Conservation (phyloP, 2,797 vertebrate genomes). For the Falco rusticolus region DNA sequence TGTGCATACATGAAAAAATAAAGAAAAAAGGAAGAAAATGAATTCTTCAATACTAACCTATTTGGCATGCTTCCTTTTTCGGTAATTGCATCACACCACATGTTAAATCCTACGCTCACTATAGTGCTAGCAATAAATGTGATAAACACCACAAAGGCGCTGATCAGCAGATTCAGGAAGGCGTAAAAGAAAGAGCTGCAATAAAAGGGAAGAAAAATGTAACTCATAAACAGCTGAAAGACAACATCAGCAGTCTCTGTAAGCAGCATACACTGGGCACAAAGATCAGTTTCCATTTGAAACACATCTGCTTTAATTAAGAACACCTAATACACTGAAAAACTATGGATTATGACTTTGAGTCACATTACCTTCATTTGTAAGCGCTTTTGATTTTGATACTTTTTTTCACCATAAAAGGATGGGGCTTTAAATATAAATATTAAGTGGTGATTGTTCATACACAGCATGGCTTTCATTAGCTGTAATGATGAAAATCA, state of each 20-base stretch:
- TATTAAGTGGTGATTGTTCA: constrained; percentile 4
- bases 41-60: constrained; percentile 81
- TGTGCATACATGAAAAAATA: not conserved
- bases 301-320: constrained; percentile 65
- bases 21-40: not conserved
- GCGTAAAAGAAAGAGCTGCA: constrained; percentile 93
- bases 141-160: constrained; percentile 89
- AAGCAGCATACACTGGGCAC: not conserved
- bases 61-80: constrained; percentile 88
- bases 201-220: constrained; percentile 59
- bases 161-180: constrained; percentile 94
- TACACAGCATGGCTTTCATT: constrained; percentile 24
- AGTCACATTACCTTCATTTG: constrained; percentile 24
- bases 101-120: constrained; percentile 94
- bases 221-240: constrained; percentile 60
- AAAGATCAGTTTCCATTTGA: constrained; percentile 23
- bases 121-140: constrained; percentile 97
- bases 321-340: constrained; percentile 33
- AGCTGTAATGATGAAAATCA: constrained; percentile 60
- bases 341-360: constrained; percentile 19
- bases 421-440: constrained; percentile 22
- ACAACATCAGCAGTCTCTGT: constrained; percentile 62
- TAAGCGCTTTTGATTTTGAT: constrained; percentile 10
- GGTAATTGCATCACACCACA: constrained; percentile 95
- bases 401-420: not conserved